A percentile compares a stretch with the other conserved stretches of the same genome.
Evolutionary conservation across 1,140 invertebrate genomes (phyloP).

Genomic region (Zaprionus kolodkinae): DNA sequence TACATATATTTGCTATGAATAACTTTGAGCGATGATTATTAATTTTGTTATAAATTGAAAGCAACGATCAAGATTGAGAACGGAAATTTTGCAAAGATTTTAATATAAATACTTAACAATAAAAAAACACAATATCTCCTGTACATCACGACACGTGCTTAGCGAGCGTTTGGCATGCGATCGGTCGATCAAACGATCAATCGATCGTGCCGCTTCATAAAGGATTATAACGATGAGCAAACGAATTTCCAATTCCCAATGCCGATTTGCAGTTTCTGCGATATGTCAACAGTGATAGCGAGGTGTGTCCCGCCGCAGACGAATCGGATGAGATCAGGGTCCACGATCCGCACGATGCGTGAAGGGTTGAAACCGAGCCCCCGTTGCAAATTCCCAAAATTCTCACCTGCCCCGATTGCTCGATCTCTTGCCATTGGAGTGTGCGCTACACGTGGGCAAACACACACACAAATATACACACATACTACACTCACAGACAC

Average conservation of each 20-base stretch:
- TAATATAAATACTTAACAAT: not conserved
- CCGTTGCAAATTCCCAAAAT: conserved; percentile 26
- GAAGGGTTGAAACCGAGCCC: conserved; percentile 38
- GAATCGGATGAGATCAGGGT: conserved; percentile 56
- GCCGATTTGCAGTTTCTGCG: conserved; percentile 18
- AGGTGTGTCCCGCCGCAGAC: conserved; percentile 39
- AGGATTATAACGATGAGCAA: conserved; percentile 63
- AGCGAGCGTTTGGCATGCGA: conserved; percentile 36
- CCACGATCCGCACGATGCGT: conserved; percentile 38
- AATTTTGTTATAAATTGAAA: too few relatives aligned
- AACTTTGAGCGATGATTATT: too few relatives aligned
- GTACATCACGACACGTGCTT: conserved; percentile 47
- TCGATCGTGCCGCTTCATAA: conserved; percentile 61
- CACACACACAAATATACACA: not conserved
- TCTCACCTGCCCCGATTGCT: conserved; percentile 59
- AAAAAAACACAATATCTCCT: not conserved
- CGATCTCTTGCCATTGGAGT: conserved; percentile 64
- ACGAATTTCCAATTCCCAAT: conserved; percentile 41
- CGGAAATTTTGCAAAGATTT: too few relatives aligned
- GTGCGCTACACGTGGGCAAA: conserved; percentile 70
- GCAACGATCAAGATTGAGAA: too few relatives aligned
- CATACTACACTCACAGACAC: not conserved
- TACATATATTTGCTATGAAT: too few relatives aligned
- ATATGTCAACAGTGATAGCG: conserved; percentile 64
- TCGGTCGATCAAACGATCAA: conserved; percentile 16